Conservation (phyloP, 1,140 invertebrate species). For the Drosophila sulfurigaster region DNA sequence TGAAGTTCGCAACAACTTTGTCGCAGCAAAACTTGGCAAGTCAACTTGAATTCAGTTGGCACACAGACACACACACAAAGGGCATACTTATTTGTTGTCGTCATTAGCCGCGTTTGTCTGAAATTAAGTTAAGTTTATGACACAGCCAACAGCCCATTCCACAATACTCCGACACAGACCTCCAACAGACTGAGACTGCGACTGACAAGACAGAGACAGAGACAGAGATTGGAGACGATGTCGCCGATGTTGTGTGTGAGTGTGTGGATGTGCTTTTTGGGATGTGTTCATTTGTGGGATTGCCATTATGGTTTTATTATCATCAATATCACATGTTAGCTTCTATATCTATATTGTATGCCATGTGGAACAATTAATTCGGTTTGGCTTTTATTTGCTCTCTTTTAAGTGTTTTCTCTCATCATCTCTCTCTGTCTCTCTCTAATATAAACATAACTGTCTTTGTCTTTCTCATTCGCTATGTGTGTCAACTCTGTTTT, state of each 20-base stretch:
- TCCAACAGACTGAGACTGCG: constrained; percentile 15
- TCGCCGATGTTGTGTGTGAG: background rate
- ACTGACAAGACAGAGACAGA: background rate
- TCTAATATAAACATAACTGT: constrained; percentile 13
- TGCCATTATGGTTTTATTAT: constrained; percentile 79
- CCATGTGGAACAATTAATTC: constrained; percentile 76
- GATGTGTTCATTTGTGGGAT: constrained; percentile 39
- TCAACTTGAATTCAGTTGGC: constrained; percentile 51
- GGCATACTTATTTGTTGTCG: constrained; percentile 65
- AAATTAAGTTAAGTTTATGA: constrained; percentile 81
- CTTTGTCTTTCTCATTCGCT: constrained; percentile 21
- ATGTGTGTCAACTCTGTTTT: constrained; percentile 34
- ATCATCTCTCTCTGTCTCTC: background rate
- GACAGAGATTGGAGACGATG: constrained; percentile 3
- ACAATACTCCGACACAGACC: constrained; percentile 5
- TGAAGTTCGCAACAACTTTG: constrained; percentile 39
- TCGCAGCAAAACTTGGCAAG: constrained; percentile 53
- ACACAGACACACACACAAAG: constrained; percentile 45
- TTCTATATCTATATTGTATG: constrained; percentile 42
- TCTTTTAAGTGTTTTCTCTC: constrained; percentile 66
- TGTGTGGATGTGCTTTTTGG: constrained; percentile 28
- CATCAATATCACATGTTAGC: constrained; percentile 76
- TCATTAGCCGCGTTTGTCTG: constrained; percentile 77
- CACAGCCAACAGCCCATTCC: constrained; percentile 40
- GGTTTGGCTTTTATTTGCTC: constrained; percentile 69